Conservation (phyloP, 2,888 invertebrate genomes). For the Peribatodes rhomboidaria region DNA sequence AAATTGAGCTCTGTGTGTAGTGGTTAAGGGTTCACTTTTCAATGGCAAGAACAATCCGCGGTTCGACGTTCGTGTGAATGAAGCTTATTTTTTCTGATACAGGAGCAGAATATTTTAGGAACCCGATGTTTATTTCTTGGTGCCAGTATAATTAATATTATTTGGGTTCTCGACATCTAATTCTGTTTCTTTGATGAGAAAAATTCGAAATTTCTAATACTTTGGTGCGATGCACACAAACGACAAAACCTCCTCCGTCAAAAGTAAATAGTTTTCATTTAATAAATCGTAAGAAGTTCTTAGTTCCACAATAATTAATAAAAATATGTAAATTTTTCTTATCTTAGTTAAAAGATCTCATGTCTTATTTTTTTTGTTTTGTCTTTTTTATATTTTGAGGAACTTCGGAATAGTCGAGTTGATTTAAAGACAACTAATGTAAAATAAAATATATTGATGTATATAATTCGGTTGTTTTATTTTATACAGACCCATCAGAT, state of each 20-base stretch:
- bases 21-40: neutral
- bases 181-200: constrained; percentile 11
- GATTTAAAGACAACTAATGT: constrained; percentile 87
- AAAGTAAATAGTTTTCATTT: constrained; percentile 65
- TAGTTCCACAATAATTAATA: constrained; percentile 82
- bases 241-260: constrained; percentile 70
- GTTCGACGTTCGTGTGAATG: neutral
- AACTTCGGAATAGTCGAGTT: constrained; percentile 85
- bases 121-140: constrained; percentile 27
- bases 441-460: constrained; percentile 87
- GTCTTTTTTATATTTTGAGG: constrained; percentile 87
- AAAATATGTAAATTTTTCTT: constrained; percentile 84
- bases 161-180: constrained; percentile 1
- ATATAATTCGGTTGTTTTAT: constrained; percentile 71
- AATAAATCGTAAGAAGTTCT: constrained; percentile 80
- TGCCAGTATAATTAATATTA: constrained; percentile 30
- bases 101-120: constrained; percentile 22
- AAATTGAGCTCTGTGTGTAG: neutral
- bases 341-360: constrained; percentile 86
- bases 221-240: constrained; percentile 41
- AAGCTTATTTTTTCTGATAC: neutral
- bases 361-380: constrained; percentile 85
- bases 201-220: constrained; percentile 1
- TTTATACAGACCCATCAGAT: constrained; percentile 50
- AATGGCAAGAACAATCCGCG: neutral